A percentile compares a stretch with the other conserved stretches of the same genome.
phyloP scores from a whole-genome alignment of 2,113 vertebrate species.

The Bubo bubo region DNA sequence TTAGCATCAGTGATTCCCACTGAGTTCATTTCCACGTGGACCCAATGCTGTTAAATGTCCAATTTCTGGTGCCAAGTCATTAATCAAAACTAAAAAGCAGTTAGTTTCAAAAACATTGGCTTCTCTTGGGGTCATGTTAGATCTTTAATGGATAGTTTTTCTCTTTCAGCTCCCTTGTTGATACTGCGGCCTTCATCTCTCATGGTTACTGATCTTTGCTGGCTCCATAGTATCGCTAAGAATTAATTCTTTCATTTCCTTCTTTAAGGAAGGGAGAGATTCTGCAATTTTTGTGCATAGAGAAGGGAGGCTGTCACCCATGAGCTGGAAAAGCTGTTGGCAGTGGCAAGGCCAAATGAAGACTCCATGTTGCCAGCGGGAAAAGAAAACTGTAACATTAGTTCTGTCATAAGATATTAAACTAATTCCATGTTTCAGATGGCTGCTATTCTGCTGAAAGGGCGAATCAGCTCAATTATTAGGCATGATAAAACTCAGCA shows the following conservation, averaged over 20 bases:
- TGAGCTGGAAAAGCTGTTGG: neutral
- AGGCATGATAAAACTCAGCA: neutral
- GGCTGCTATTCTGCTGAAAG: neutral
- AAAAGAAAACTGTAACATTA: conserved; percentile 5
- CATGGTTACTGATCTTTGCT: neutral
- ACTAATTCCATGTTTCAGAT: neutral
- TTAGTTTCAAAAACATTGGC: neutral
- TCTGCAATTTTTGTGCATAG: neutral
- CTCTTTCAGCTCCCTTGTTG: neutral
- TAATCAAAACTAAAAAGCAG: conserved; percentile 34
- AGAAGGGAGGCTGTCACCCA: neutral
- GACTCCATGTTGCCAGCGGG: neutral
- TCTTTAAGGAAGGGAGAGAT: neutral
- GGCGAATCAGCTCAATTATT: neutral
- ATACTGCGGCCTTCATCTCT: neutral
- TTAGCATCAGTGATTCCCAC: conserved; percentile 18
- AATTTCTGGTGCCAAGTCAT: conserved; percentile 44
- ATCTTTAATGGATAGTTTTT: conserved; percentile 12
- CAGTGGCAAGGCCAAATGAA: neutral
- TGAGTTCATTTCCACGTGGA: conserved; percentile 16
- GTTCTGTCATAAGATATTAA: conserved; percentile 1
- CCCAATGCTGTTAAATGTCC: neutral
- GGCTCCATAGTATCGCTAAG: neutral
- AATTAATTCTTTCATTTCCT: neutral
- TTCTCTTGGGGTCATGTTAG: neutral